phyloP scores from a whole-genome alignment of 2,113 vertebrate genomes.

The Columba livia region DNA sequence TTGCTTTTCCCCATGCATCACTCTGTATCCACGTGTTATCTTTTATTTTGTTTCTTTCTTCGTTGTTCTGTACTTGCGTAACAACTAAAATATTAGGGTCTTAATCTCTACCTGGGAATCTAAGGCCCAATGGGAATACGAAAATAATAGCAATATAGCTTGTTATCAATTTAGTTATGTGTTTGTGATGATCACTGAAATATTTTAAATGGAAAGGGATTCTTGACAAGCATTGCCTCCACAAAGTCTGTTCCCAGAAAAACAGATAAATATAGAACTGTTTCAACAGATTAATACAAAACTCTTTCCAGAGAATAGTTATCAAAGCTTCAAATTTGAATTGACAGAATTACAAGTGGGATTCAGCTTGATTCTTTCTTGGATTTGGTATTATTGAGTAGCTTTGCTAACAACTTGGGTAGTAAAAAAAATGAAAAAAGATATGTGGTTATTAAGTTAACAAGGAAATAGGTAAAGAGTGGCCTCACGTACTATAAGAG shows the following conservation, averaged over 20 bases:
- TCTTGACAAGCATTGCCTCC: not conserved
- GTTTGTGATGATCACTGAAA: not conserved
- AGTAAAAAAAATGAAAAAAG: not conserved
- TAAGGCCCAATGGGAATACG: not conserved
- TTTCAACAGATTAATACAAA: not conserved
- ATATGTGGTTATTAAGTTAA: not conserved
- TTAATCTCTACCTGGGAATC: not conserved
- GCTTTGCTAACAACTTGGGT: not conserved
- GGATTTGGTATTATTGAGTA: not conserved
- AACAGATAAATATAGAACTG: not conserved
- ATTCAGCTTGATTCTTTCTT: not conserved
- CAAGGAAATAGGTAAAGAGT: not conserved
- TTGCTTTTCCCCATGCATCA: not conserved
- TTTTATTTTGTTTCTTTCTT: not conserved
- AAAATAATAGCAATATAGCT: not conserved
- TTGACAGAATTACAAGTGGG: not conserved
- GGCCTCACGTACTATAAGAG: not conserved
- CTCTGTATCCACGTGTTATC: not conserved
- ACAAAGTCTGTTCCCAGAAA: not conserved
- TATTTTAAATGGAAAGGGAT: not conserved
- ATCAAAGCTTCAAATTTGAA: not conserved
- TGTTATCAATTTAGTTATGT: not conserved
- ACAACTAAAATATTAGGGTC: not conserved
- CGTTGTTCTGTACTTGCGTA: not conserved
- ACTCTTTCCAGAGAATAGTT: not conserved